Percentiles rank a stretch among this genome's conserved stretches.
Conservation (phyloP, 2,888 invertebrate genomes). For the Ichneumoninae sp. region DNA sequence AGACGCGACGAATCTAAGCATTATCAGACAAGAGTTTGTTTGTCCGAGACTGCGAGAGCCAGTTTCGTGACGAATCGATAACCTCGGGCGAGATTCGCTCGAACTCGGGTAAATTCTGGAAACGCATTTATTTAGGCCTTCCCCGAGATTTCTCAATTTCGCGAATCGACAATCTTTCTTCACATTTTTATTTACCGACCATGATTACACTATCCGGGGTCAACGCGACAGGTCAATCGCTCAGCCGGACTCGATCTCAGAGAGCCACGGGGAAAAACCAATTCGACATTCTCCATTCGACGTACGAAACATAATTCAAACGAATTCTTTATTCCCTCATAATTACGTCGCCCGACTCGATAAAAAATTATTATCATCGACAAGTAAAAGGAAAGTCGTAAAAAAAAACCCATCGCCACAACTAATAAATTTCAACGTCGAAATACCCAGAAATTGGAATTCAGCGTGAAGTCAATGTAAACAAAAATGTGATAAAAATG, state of each 20-base stretch:
- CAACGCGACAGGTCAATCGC: not conserved
- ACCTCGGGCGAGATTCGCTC: conserved; percentile 17
- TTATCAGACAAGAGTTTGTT: conserved; percentile 22
- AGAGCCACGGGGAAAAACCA: not conserved
- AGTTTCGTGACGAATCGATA: conserved; percentile 44
- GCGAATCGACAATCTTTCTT: not conserved
- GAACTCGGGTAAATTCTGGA: not conserved
- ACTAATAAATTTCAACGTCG: not conserved
- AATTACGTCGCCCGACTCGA: too few species aligned
- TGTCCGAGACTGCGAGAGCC: conserved; percentile 1
- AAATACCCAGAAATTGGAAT: not conserved
- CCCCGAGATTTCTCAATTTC: not conserved
- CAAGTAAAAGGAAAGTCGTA: too few species aligned
- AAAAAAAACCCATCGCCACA: too few species aligned
- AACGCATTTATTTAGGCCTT: not conserved
- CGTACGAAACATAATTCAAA: too few species aligned
- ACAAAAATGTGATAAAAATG: not conserved
- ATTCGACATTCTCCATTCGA: too few species aligned
- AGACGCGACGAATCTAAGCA: not conserved
- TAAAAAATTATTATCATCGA: too few species aligned
- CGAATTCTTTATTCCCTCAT: too few species aligned
- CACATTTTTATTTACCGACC: not conserved
- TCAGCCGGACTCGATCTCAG: not conserved
- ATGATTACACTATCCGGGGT: not conserved
- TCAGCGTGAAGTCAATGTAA: not conserved